A percentile compares a stretch with the other conserved stretches of the same genome.
phyloP scores from a whole-genome alignment of 2,797 vertebrate genomes.

The Arnoldichthys spilopterus region DNA sequence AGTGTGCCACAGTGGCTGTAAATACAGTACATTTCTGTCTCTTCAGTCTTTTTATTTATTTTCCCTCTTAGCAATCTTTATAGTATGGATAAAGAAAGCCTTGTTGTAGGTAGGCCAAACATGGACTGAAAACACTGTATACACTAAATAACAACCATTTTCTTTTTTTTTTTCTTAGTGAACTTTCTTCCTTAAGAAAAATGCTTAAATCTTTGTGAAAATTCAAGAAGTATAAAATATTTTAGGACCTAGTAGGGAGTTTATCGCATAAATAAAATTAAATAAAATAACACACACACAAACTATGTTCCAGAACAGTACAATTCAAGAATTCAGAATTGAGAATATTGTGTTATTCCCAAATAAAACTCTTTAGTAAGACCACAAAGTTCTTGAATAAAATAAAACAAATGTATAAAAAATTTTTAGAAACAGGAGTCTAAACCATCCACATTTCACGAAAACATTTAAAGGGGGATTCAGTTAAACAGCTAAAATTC shows the following conservation, averaged over 20 bases:
- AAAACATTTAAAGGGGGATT: too few species aligned
- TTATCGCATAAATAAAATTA: too few species aligned
- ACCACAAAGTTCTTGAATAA: neutral
- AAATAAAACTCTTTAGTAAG: too few species aligned
- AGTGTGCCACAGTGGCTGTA: conserved; percentile 65
- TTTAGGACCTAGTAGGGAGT: too few species aligned
- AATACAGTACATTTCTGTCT: conserved; percentile 67
- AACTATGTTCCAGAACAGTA: too few species aligned
- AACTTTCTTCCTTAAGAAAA: neutral
- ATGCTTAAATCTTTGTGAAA: too few species aligned
- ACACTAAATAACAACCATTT: neutral
- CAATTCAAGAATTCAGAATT: too few species aligned
- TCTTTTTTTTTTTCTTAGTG: neutral
- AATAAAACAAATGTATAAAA: neutral
- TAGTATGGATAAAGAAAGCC: neutral
- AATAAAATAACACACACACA: too few species aligned
- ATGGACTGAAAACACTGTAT: neutral
- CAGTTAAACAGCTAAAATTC: neutral
- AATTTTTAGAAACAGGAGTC: neutral
- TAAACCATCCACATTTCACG: too few species aligned
- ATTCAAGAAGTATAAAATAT: too few species aligned
- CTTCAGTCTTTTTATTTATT: conserved; percentile 40
- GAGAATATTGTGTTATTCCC: too few species aligned
- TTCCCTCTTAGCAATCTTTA: conserved; percentile 34
- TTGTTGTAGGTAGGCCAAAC: neutral